These are phyloP conservation scores for Gambusia holbrooki DNA, from an alignment of 2,113 vertebrate species.

Conservation along the genomic window DNA sequence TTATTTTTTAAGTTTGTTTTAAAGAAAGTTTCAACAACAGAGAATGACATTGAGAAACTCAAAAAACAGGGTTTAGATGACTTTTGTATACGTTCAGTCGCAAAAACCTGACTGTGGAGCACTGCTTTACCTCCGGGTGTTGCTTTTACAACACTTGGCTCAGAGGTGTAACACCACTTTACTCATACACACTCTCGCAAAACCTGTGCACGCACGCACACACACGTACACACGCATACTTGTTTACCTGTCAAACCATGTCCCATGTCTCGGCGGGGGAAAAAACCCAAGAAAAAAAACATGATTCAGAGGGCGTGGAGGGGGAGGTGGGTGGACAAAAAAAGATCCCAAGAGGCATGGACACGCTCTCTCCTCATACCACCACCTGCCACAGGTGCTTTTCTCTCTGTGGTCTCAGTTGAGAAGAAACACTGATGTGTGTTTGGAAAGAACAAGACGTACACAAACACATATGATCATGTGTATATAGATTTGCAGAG, in stretches of 20 bases:
- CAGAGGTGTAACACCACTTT: slow-evolving; percentile 69
- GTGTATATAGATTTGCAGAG: slow-evolving; percentile 75
- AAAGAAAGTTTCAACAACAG: slow-evolving; percentile 74
- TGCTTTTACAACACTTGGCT: slow-evolving; percentile 60
- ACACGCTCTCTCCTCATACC: slow-evolving; percentile 40
- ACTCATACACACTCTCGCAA: slow-evolving; percentile 52
- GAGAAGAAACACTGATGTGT: slow-evolving; percentile 52
- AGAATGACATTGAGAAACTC: slow-evolving; percentile 74
- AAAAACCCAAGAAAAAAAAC: slow-evolving; percentile 24
- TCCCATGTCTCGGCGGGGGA: slow-evolving; percentile 24
- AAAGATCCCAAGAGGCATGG: slow-evolving; percentile 50
- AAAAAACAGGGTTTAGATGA: slow-evolving; percentile 81
- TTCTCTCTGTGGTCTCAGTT: slow-evolving; percentile 47
- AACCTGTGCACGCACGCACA: slow-evolving; percentile 23
- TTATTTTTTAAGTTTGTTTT: slow-evolving; percentile 39
- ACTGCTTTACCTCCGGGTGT: slow-evolving; percentile 66
- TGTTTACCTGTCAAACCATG: slow-evolving; percentile 47
- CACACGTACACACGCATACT: slow-evolving; percentile 21
- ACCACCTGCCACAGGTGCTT: slow-evolving; percentile 36
- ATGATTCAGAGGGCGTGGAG: no score
- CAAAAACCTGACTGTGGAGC: slow-evolving; percentile 75
- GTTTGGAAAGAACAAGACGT: slow-evolving; percentile 16
- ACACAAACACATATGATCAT: slow-evolving; percentile 53
- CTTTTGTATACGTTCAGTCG: slow-evolving; percentile 74
- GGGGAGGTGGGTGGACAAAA: background rate